Conservation (phyloP, 1,140 invertebrate genomes). For the Drosophila jambulina region DNA sequence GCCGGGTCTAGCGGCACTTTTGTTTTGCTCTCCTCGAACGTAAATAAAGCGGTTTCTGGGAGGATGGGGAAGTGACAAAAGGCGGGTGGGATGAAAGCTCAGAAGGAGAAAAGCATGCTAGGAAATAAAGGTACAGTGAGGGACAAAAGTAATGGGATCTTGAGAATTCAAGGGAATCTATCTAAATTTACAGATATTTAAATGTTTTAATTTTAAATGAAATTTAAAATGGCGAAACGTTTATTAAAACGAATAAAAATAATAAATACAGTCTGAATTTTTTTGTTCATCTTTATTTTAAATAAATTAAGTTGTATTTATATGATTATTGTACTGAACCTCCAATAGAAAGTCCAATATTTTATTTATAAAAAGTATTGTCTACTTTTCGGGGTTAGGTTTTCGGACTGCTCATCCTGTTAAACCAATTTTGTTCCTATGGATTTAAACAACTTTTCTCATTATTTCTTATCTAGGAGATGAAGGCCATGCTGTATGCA, state of each 20-base stretch:
- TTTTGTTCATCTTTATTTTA: too few relatives aligned
- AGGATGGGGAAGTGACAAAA: background rate
- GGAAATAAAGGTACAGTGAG: slow-evolving; percentile 8
- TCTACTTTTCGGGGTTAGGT: background rate
- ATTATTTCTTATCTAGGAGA: slow-evolving; percentile 88
- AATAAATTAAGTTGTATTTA: too few relatives aligned
- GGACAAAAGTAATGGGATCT: background rate
- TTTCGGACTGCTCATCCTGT: too few relatives aligned
- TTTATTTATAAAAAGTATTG: background rate
- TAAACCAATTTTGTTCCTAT: background rate
- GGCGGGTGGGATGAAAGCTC: background rate
- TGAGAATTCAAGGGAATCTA: background rate
- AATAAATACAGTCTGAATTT: too few relatives aligned
- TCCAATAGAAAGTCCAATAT: background rate
- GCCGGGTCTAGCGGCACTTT: slow-evolving; percentile 5
- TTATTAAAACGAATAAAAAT: background rate
- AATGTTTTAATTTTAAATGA: background rate
- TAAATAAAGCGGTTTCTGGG: slow-evolving; percentile 51
- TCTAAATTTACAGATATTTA: background rate
- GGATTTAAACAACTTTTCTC: background rate
- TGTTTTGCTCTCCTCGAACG: slow-evolving; percentile 67
- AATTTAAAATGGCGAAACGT: background rate
- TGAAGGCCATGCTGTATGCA: slow-evolving; percentile 91
- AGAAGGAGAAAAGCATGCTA: too few relatives aligned
- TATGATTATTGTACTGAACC: too few relatives aligned